Base-by-base conservation (phyloP, 2,888 invertebrate genomes). In the Tortrix viridana region DNA sequence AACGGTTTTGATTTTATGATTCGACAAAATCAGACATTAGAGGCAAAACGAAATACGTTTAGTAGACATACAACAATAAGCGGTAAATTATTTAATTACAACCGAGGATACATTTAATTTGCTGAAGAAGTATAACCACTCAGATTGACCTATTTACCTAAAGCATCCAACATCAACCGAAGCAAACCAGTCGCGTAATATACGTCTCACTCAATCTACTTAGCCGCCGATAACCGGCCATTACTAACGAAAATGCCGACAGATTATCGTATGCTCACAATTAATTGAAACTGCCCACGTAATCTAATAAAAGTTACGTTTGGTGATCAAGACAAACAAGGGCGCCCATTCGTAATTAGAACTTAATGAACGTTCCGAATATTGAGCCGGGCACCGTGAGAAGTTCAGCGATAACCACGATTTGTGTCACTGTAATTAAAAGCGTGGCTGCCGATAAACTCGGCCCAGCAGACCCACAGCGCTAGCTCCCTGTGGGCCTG, bases 381-480 rank as follows among this genome's bases (percentile, higher is more conserved):
- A 90, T 89, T 85, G 85, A 88, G 88, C 86, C 80, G 82, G 86
- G 85, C 88, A 89, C 88, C 92, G 92, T 92, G 92, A 92, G 92
- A 92, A 90, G 87, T 84, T 81, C 71, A 74, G 80, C 84, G 92
- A 92, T 92, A 92, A 89, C 87, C 81, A 85, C 85, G 88, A 91
- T 89, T 90, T 90, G 92, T 91, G 92, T 91, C 92, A 89, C 76
- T 83, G 89, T 92, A 92, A 92, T 92, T 92, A 92, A 92, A 92
- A 88, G 86, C 88, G 85, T 89, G 76, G 88, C 89, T 89, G 89
- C 85, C 86, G 92, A 92, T 91, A 88, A 89, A 84, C 79, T 82
- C 72, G 74, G 84, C 80, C 84, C 81, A 82, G 84, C 81, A 71
- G 74, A 74, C 70, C 72, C 79, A 80, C 82, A 81, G 81, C 84